Evolutionary conservation across 2,888 invertebrate genomes (phyloP), one percentile per base, ranked within the genome.

Genomic region (Deilephila porcellus): DNA sequence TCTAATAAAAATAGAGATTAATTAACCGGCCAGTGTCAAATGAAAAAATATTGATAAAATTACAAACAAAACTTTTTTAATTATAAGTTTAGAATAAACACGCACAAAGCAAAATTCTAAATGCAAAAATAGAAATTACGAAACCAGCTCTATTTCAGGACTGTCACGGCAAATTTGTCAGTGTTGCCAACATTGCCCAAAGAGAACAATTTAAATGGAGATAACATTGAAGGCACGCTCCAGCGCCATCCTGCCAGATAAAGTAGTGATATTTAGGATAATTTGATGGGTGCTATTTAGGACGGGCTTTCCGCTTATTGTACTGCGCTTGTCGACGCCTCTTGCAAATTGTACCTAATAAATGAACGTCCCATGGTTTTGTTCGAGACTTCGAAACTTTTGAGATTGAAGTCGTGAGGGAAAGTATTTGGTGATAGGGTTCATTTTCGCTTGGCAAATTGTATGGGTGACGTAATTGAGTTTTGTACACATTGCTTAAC

Each of bases 211-310:
- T 78, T 72, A 52, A 8, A 62, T 60, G 71, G 4, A 63, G 71
- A 67, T 67, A 67, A 67, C 67, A 67, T 67, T 67, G 67, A 52
- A 67, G 52, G 45, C 64, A 52, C 45, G 67, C 52, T 17, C 52
- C 25, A 52, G 45, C 14, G 2, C 52, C 14, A 45, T 45, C 45
- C 14, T 17, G 20, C 4, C 25, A 45, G 25, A 52, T 67, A 67
- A 67, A 67, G 64, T 67, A 67, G 45, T 34, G 45, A 73, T 73
- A 74, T 77, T 78, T 74, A 76, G 71, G 59, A 73, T 81, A 79
- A 81, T 82, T 84, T 80, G 78, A 79, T 81, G 78, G 76, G 60
- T 37, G 73, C 74, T 73, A 80, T 79, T 78, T 75, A 74, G 67
- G 52, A 29, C 67, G 70, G 63, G 71, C 70, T 34, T 71, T 32